A percentile compares a stretch with the other conserved stretches of the same genome.
phyloP scores from a whole-genome alignment of 2,888 invertebrate species.

The Entomobrya multifasciata region DNA sequence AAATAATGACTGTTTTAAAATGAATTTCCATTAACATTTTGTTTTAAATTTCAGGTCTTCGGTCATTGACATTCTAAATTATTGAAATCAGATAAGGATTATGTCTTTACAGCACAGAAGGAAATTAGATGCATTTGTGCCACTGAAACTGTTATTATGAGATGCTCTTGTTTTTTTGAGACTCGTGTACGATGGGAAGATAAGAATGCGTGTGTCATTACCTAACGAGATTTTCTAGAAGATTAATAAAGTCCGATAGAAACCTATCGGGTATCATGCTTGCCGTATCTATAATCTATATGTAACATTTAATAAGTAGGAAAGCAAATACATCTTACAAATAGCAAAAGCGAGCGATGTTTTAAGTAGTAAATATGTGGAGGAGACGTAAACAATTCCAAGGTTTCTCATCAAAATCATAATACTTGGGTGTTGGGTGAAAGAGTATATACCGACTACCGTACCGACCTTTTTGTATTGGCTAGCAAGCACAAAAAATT shows the following conservation, averaged over 20 bases:
- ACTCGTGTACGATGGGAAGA: conserved; percentile 33
- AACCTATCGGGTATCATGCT: not conserved
- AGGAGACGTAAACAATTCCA: conserved; percentile 36
- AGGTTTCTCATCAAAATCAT: conserved; percentile 27
- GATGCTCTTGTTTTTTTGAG: not conserved
- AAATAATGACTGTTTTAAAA: too few species aligned
- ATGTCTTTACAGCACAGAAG: too few species aligned
- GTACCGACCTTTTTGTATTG: conserved; percentile 16
- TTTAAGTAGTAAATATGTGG: too few species aligned
- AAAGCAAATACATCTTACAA: too few species aligned
- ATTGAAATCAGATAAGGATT: too few species aligned
- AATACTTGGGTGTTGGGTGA: not conserved
- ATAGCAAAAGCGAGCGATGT: too few species aligned
- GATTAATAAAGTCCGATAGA: not conserved
- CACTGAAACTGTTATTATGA: too few species aligned
- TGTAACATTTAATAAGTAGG: conserved; percentile 48
- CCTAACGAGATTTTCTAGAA: not conserved
- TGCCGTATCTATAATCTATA: too few species aligned
- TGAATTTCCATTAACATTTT: too few species aligned
- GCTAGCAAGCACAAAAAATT: not conserved
- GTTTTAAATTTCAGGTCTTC: too few species aligned
- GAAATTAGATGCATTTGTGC: too few species aligned
- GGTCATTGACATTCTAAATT: too few species aligned
- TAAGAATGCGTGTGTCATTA: conserved; percentile 54
- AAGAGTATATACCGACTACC: conserved; percentile 24